Conservation (phyloP, 1,140 invertebrate species). For the Penaeus japonicus region DNA sequence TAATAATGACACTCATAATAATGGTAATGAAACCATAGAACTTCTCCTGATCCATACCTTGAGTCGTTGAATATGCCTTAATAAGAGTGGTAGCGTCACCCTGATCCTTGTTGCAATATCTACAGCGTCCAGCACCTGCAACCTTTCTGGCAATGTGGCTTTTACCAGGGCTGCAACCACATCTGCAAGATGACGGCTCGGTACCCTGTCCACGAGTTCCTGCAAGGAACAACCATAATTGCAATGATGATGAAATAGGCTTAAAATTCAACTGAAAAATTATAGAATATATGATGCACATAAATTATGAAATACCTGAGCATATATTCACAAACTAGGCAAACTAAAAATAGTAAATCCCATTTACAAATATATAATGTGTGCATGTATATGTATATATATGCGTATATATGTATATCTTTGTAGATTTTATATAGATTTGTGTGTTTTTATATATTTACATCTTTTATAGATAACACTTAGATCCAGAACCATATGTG, state of each 20-base stretch:
- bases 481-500: no score
- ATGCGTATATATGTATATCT: no score
- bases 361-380: no score
- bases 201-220: constrained; percentile 65
- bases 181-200: constrained; percentile 66
- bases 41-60: constrained; percentile 61
- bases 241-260: constrained; percentile 23
- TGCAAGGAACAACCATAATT: constrained; percentile 49
- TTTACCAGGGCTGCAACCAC: constrained; percentile 67
- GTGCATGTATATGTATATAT: no score
- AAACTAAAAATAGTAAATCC: no score
- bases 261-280: not conserved
- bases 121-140: constrained; percentile 68
- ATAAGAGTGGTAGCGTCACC: constrained; percentile 66
- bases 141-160: constrained; percentile 66
- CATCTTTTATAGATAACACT: no score
- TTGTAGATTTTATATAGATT: no score
- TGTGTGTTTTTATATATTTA: no score
- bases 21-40: not conserved
- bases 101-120: constrained; percentile 67
- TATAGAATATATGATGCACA: not conserved
- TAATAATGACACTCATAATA: not conserved
- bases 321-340: no score
- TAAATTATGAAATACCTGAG: no score
- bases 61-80: constrained; percentile 64